Conservation (phyloP, 1,140 invertebrate species). For the Xylocopa sonorina region DNA sequence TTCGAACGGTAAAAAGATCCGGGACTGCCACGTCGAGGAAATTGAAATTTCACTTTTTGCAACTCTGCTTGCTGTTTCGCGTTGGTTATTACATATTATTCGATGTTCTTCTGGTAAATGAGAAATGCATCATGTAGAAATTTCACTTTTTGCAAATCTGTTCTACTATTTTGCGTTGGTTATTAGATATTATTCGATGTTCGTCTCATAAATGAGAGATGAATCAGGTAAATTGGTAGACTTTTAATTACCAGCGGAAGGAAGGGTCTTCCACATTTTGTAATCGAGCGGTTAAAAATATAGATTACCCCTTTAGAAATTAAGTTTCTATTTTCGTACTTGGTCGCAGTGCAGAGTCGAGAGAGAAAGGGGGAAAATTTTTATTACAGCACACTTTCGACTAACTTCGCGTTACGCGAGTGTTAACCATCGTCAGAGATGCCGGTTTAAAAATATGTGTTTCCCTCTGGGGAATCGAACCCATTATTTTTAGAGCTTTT, state of each 20-base stretch:
- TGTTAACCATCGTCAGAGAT: background rate
- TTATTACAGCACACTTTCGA: background rate
- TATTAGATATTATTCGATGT: no score
- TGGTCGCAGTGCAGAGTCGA: background rate
- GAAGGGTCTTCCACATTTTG: background rate
- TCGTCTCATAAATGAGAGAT: no score
- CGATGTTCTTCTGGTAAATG: no score
- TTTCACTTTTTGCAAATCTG: no score
- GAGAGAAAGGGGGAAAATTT: background rate
- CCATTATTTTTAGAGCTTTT: background rate
- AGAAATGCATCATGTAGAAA: no score
- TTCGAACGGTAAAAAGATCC: background rate
- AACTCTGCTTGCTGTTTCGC: no score
- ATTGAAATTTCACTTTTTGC: no score
- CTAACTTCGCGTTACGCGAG: background rate
- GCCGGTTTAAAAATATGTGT: background rate
- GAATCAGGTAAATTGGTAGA: no score
- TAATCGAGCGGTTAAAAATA: background rate
- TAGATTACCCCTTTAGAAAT: no score
- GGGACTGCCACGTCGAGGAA: background rate
- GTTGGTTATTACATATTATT: no score
- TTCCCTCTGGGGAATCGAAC: background rate
- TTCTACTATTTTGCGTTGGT: no score
- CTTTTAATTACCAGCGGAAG: no score
- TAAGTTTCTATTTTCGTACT: background rate